Conservation (phyloP, 2,888 invertebrate genomes). For the Sphaerophoria taeniata region DNA sequence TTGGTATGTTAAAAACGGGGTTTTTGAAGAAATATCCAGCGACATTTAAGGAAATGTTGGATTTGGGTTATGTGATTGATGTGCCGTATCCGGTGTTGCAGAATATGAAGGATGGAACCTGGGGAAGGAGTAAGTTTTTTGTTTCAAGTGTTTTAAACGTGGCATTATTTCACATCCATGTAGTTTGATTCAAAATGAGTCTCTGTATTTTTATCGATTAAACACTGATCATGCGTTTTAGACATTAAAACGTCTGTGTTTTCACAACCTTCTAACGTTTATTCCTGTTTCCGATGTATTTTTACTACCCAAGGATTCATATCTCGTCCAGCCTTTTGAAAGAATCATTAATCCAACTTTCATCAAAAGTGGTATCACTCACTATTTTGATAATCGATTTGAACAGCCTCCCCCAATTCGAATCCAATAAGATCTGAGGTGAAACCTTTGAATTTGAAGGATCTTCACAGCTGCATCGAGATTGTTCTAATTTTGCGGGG, state of each 20-base stretch:
- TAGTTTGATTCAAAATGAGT: no score
- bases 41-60: conserved; percentile 48
- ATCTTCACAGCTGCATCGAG: conserved; percentile 51
- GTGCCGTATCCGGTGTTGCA: conserved; percentile 44
- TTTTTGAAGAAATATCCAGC: conserved; percentile 49
- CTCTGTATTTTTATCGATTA: no score
- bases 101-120: conserved; percentile 49
- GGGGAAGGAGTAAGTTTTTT: conserved; percentile 36
- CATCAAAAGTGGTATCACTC: conserved; percentile 39
- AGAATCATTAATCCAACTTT: conserved; percentile 7
- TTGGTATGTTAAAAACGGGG: conserved; percentile 54
- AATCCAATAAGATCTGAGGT: conserved; percentile 1
- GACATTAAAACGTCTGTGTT: no score
- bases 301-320: conserved; percentile 56
- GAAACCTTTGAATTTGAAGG: conserved; percentile 45
- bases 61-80: conserved; percentile 43
- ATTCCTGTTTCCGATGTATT: conserved; percentile 49
- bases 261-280: no score
- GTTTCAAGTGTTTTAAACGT: no score
- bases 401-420: conserved; percentile 15
- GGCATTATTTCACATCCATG: no score
- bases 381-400: conserved; percentile 34
- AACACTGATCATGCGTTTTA: no score
- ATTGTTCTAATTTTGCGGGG: conserved; percentile 33
- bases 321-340: conserved; percentile 43